A percentile compares a stretch with the other conserved stretches of the same genome.
Evolutionary conservation across 2,797 vertebrate species (phyloP).

Genomic region (Chelon auratus): DNA sequence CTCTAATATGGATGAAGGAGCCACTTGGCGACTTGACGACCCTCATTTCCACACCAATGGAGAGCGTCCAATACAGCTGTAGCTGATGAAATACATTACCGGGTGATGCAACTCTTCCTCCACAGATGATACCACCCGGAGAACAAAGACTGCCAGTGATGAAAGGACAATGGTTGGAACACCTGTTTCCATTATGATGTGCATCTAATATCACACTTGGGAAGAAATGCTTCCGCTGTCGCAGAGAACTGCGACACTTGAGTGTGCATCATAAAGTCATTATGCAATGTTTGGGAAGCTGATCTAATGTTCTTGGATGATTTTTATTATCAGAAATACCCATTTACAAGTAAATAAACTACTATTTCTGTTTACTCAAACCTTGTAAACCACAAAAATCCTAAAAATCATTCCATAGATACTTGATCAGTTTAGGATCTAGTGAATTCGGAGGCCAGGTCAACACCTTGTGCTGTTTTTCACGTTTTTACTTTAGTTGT

Average conservation of each 20-base stretch:
- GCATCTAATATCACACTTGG: neutral
- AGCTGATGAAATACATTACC: slow-evolving; percentile 73
- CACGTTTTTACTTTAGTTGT: too few species aligned
- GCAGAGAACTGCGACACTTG: slow-evolving; percentile 17
- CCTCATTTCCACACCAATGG: slow-evolving; percentile 76
- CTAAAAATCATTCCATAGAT: neutral
- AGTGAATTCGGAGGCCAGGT: too few species aligned
- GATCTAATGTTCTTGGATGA: neutral
- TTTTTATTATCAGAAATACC: neutral
- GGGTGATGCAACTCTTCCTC: slow-evolving; percentile 60
- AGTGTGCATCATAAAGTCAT: neutral
- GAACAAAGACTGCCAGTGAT: slow-evolving; percentile 70
- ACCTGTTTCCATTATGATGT: slow-evolving; percentile 58
- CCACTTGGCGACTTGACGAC: slow-evolving; percentile 68
- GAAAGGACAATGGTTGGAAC: slow-evolving; percentile 55
- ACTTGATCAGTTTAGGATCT: too few species aligned
- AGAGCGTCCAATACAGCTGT: slow-evolving; percentile 71
- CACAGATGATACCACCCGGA: slow-evolving; percentile 57
- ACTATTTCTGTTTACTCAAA: neutral
- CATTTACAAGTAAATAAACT: too few species aligned
- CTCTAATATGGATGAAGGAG: slow-evolving; percentile 75
- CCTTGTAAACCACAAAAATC: neutral
- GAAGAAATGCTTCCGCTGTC: neutral
- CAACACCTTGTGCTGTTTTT: too few species aligned
- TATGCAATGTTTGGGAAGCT: slow-evolving; percentile 1